Evolutionary conservation across 2,797 vertebrate species (phyloP).

Genomic region (Coracias cyanogaster): DNA sequence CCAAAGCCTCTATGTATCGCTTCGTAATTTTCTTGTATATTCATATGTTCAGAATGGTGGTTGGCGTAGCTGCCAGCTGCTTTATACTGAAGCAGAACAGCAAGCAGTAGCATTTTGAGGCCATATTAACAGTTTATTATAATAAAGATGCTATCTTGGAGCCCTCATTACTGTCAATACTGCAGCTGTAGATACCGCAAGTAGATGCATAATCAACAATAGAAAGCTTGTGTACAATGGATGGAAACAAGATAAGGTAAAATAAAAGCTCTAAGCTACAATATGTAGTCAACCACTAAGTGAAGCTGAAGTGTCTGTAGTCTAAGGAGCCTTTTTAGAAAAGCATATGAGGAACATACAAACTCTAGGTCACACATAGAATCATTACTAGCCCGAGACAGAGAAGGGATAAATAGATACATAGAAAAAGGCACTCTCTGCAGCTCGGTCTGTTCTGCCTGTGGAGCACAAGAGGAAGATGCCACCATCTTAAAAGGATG

Average conservation of each 20-base stretch:
- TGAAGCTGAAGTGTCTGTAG: neutral
- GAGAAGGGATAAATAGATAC: neutral
- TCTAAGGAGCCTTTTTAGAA: neutral
- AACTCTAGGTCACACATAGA: neutral
- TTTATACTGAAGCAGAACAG: conserved; percentile 6
- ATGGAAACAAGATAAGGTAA: conserved; percentile 22
- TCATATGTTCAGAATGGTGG: conserved; percentile 13
- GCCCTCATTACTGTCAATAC: neutral
- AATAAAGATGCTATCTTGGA: conserved; percentile 44
- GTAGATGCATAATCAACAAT: neutral
- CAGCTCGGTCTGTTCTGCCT: neutral
- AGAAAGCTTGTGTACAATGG: neutral
- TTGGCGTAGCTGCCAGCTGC: conserved; percentile 5
- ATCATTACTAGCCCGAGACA: neutral
- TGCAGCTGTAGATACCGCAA: conserved; percentile 23
- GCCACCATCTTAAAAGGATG: neutral
- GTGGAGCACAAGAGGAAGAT: neutral
- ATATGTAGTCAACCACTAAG: neutral
- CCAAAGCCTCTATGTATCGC: neutral
- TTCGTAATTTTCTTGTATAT: neutral
- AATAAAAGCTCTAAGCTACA: conserved; percentile 29
- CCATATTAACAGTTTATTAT: neutral
- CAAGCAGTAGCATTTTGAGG: neutral
- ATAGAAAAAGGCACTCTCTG: neutral
- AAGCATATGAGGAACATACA: neutral